These are phyloP conservation scores for Leptopilina boulardi DNA, from an alignment of 1,140 invertebrate genomes.

Conservation along the genomic window DNA sequence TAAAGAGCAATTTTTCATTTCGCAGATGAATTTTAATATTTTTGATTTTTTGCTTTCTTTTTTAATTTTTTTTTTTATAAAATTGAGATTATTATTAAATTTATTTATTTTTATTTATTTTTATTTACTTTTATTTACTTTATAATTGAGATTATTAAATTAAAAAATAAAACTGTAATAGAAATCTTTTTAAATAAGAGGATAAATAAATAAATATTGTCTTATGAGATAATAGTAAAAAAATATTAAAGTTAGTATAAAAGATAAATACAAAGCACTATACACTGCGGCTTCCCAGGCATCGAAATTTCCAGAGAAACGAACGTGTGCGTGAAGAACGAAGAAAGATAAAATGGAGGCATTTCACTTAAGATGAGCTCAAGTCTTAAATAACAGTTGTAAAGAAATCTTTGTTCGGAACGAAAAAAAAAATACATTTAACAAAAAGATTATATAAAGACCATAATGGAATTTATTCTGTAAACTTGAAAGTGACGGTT, in stretches of 20 bases:
- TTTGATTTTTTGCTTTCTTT: too few species aligned
- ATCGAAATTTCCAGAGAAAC: conserved; percentile 24
- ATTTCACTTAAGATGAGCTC: not conserved
- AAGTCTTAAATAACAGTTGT: conserved; percentile 1
- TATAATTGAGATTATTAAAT: too few species aligned
- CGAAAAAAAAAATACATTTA: not conserved
- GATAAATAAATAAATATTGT: too few species aligned
- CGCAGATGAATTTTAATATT: not conserved
- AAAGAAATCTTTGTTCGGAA: not conserved
- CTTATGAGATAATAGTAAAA: too few species aligned
- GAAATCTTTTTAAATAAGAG: too few species aligned
- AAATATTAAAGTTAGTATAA: not conserved
- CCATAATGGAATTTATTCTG: too few species aligned
- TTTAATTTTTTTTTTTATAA: too few species aligned
- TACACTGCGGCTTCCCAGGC: conserved; percentile 19
- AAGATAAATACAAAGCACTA: conserved; percentile 1
- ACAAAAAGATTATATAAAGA: not conserved
- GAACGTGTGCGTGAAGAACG: conserved; percentile 10
- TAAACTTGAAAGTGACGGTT: too few species aligned
- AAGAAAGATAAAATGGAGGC: conserved; percentile 21
- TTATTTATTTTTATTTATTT: not conserved
- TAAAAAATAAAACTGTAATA: too few species aligned
- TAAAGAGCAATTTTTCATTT: too few species aligned
- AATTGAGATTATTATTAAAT: not conserved
- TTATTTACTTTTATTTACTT: not conserved